Conservation (phyloP, 2,888 invertebrate species). For the Phania funesta region DNA sequence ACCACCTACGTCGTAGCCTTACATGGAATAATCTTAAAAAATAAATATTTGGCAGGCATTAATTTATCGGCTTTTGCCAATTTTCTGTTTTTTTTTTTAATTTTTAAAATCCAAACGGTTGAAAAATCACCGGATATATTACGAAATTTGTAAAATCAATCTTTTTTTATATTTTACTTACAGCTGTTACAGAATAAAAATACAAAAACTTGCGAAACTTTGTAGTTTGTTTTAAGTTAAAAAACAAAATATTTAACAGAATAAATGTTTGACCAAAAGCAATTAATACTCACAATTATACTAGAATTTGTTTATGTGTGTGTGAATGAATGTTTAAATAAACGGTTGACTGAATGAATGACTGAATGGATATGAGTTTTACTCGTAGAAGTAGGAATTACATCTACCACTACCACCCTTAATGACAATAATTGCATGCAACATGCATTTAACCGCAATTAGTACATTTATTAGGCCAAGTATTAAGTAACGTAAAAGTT, state of each 20-base stretch:
- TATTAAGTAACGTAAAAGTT: constrained; percentile 72
- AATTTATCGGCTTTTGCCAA: too few species aligned
- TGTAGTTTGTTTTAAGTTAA: neutral
- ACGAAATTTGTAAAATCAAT: too few species aligned
- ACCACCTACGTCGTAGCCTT: too few species aligned
- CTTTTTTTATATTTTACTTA: too few species aligned
- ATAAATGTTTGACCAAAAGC: constrained; percentile 38
- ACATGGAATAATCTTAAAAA: too few species aligned
- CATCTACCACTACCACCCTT: constrained; percentile 65
- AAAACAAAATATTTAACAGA: constrained; percentile 14
- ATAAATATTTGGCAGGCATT: too few species aligned
- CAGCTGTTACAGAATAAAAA: constrained; percentile 5
- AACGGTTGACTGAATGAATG: neutral
- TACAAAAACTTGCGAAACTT: neutral
- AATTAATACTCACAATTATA: constrained; percentile 40
- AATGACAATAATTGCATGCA: constrained; percentile 69
- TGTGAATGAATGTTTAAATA: constrained; percentile 19
- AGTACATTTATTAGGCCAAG: constrained; percentile 79
- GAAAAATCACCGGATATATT: too few species aligned
- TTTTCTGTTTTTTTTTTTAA: too few species aligned
- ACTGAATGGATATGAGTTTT: neutral
- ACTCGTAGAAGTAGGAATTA: constrained; percentile 27
- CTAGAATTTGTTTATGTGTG: neutral
- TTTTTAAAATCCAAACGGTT: too few species aligned
- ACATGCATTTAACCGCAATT: constrained; percentile 79